Evolutionary conservation across 1,140 invertebrate genomes (phyloP), one percentile per base, ranked within the genome.

Genomic region (Dendrolimus punctatus): DNA sequence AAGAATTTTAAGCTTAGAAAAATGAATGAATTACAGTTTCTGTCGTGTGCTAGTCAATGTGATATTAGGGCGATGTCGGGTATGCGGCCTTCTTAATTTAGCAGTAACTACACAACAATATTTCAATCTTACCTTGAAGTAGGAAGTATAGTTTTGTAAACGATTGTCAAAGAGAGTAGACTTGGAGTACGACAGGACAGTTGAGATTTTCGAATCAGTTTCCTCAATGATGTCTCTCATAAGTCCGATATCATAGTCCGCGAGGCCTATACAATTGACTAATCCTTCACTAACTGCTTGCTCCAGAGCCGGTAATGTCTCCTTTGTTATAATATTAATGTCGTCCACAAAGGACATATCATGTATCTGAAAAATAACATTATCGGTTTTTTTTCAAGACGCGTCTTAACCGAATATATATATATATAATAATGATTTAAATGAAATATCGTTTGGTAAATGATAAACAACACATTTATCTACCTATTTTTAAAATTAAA

Each of bases 301-400:
- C 57, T 94, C 90, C 9, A 98, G 73, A 6, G 92, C 91, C 37
- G 96, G 96, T 40, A 98, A 70, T 0, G 96, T 97, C 88, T 98
- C 95, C 39, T 95, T 93, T 4, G 97, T 62, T 6, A 99, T 89
- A 39, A 95, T 87, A 39, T 96, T 92, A 4, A 93, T 72, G 55
- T 90, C 91, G n/a, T 91, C 89, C 2, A 94, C 94, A 82, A 97
- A 98, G 74, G 98, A 96, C 47, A 96, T 88, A 72, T 99, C 97
- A 71, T 98, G 96, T 39, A 97, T 90, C 95, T 98, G 77, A 41
- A 60, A 58, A 42, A 51, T 8, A 38, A 23, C 23, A 23, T n/a
- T 23, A 23, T 23, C 3, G 23, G 3, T 3, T 23, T 23, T 23
- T 23, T 23, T 23, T 23, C 23, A 23, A 23, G 23, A 23, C 23